Base-by-base conservation (phyloP, 92 coral and sea anemone genomes). In the Palythoa heliodiscus region DNA sequence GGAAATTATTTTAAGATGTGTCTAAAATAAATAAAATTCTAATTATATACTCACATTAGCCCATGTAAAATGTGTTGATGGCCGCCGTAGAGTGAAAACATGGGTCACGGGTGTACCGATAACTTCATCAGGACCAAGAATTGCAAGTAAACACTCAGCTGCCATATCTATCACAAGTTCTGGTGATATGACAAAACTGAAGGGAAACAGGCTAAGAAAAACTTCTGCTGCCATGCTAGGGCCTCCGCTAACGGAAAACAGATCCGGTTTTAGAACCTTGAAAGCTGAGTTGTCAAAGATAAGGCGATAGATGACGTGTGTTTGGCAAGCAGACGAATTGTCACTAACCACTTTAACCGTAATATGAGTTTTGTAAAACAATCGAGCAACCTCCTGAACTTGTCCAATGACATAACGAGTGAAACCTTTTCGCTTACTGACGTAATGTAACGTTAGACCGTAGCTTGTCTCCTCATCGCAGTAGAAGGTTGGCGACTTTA, bases 351-450 rank as follows among this genome's bases (percentile, higher is more conserved):
- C 78, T 89, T 93, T 90, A 67, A 93, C 40, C 52, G 47, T 88
- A 6, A 93, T 52, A 55, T 93, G 88, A 63, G 87, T 90, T 70
- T 78, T 74, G 83, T 92, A 93, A 87, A 93, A 88, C 15, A 63
- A 52, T 15, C 86, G 82, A 10, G 98, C 98, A 11, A 93, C 80
- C 86, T 93, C 93, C 52, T 88, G 88, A 75, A 93, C 79, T 60
- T 93, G 98, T 14, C 98, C 98, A 39, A 92, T 86, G 35, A 93
- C 98, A 89, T 93, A 93, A 68, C 63, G 82, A 82, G 93, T 86
- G 76, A 72, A 93, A 2, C 98, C 98, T 23, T 88, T 89, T 23
- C 98, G 89, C 40, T 93, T 86, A 12, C 95, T 92, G 24, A 73
- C 74, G 87, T 93, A 93, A 25, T 93, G 95, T 23, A 93, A 89